Evolutionary conservation across 2,797 vertebrate species (phyloP), one percentile per base, ranked within the genome.

Genomic region (Dendrocincla fuliginosa): DNA sequence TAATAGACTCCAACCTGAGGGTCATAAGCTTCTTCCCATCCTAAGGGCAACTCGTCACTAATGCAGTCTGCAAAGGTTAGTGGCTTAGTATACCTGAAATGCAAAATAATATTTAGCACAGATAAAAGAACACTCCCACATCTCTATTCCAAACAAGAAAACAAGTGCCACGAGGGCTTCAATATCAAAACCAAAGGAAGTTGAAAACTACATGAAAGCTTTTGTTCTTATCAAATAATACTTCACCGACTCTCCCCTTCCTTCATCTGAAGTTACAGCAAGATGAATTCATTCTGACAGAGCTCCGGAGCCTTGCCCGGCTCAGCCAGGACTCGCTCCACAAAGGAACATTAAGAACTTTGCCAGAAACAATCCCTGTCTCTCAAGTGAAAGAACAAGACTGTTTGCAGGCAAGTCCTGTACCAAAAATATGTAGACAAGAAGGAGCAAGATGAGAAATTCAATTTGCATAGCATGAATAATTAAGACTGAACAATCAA

Each of bases 31-130:
- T 99, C 99, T 98, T 99, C 99, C 99, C 99, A 99, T 93, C 99
- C 99, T 65, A 99, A 97, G 0, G 99, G 99, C 95, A 99, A 95
- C 96, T 99, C 99, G 93, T 99, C 99, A 35, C 99, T 99, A 67
- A 99, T 99, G 95, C 99, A 99, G 98, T 99, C 99, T 10, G 99
- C 99, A 79, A 99, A 99, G 88, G 99, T 99, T 97, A 99, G 98
- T 70, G 99, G 99, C 95, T 99, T 99, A 56, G 99, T 99, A 75
- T 99, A 99, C 98, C 99, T 99, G 98, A 94, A 95, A 95, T 52
- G 35, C 52, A 97, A 97, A 97, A 83, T 15, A 93, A 60, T 28
- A 84, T 35, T 89, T 52, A 79, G 50, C 32, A 80, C 22, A 6
- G 87, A 84, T 73, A 77, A 55, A 91, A 69, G 33, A 91, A 88